Evolutionary conservation across 2,113 vertebrate species (phyloP).

Genomic region (Urocynchramus pylzowi): DNA sequence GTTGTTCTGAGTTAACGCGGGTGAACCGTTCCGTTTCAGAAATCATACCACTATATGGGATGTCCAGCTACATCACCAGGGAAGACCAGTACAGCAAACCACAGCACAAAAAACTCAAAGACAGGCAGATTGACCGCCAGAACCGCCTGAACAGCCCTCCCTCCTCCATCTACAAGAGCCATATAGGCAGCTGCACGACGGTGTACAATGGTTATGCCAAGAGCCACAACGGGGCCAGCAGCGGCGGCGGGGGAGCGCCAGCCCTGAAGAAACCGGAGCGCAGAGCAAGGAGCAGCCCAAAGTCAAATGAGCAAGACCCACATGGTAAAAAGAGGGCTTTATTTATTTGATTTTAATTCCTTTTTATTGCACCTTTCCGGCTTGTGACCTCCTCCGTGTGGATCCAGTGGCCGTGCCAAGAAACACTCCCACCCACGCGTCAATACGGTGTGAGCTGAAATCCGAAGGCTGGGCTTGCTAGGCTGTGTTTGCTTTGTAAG

Average conservation of each 20-base stretch:
- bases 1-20: neutral
- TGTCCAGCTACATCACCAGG: conserved; percentile 91
- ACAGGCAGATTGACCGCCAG: conserved; percentile 89
- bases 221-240: conserved; percentile 72
- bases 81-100: conserved; percentile 94
- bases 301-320: conserved; percentile 82
- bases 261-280: conserved; percentile 85
- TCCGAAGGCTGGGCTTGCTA: neutral
- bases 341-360: conserved; percentile 9
- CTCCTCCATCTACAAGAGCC: conserved; percentile 86
- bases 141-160: conserved; percentile 93
- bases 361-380: conserved; percentile 22
- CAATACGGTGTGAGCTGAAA: neutral
- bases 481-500: neutral
- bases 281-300: conserved; percentile 87
- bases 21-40: conserved; percentile 66
- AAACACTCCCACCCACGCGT: neutral
- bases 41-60: conserved; percentile 94
- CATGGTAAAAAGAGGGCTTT: conserved; percentile 71
- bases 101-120: conserved; percentile 93
- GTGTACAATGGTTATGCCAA: conserved; percentile 88
- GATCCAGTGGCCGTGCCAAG: neutral
- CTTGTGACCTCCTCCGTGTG: neutral
- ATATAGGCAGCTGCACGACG: conserved; percentile 72
- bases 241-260: conserved; percentile 60